Evolutionary conservation across 2,113 vertebrate genomes (phyloP).

Genomic region (Puffinus mauretanicus): DNA sequence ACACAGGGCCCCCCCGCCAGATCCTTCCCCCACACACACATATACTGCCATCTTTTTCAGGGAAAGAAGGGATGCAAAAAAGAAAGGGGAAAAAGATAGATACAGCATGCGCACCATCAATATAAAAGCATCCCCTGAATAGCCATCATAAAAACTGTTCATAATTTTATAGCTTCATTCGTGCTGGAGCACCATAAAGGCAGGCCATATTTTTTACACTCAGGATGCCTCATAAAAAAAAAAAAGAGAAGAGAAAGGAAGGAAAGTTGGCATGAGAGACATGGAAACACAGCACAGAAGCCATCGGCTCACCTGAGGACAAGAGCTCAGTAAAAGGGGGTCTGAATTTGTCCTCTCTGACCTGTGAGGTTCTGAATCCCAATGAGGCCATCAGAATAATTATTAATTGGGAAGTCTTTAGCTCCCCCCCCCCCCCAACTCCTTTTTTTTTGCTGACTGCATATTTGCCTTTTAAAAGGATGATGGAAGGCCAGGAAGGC

Average conservation of each 20-base stretch:
- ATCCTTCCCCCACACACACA: not conserved
- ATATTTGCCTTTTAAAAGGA: conserved; percentile 72
- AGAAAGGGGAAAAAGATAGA: conserved; percentile 82
- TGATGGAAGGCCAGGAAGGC: conserved; percentile 50
- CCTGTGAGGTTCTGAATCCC: conserved; percentile 61
- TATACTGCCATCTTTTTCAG: conserved; percentile 76
- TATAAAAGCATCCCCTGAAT: conserved; percentile 99
- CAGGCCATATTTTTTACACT: conserved; percentile 96
- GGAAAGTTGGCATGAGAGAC: conserved; percentile 60
- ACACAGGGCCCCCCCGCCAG: conserved; percentile 82
- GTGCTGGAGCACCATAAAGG: conserved; percentile 96
- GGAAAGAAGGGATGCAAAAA: conserved; percentile 56
- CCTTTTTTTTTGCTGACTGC: conserved; percentile 66
- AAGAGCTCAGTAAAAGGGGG: conserved; percentile 73
- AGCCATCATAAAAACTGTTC: conserved; percentile 99
- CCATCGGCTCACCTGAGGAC: conserved; percentile 74
- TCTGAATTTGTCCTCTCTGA: conserved; percentile 69
- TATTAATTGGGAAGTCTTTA: conserved; percentile 76
- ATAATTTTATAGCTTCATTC: conserved; percentile 99
- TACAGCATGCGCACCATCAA: conserved; percentile 98
- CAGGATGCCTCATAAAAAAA: conserved; percentile 81
- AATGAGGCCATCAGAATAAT: conserved; percentile 66
- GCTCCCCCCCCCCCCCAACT: not conserved
- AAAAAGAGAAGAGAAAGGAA: conserved; percentile 16
- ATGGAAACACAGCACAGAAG: conserved; percentile 4